These are phyloP conservation scores for Nothoprocta pentlandii DNA, from an alignment of 2,113 vertebrate genomes.

Conservation along the genomic window DNA sequence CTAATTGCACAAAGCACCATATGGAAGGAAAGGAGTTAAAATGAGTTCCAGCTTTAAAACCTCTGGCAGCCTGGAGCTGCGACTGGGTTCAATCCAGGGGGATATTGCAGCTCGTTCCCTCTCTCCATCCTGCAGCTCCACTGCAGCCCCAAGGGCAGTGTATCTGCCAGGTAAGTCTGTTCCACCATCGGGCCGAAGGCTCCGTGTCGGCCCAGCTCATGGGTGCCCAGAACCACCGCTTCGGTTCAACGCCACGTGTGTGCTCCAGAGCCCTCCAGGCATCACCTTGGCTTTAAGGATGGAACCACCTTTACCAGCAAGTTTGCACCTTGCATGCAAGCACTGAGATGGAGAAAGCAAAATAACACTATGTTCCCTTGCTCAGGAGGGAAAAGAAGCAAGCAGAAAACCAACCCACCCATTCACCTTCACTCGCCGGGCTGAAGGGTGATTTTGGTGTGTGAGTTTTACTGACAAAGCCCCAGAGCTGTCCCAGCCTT, in stretches of 20 bases:
- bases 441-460: neutral
- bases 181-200: rapidly evolving
- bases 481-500: neutral
- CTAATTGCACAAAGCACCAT: neutral
- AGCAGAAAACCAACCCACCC: neutral
- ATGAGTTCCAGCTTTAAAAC: neutral
- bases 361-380: neutral
- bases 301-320: neutral
- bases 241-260: rapidly evolving
- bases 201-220: neutral
- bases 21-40: neutral
- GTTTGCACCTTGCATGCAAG: neutral
- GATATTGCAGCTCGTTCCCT: neutral
- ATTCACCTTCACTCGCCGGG: rapidly evolving
- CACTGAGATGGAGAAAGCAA: neutral
- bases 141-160: rapidly evolving
- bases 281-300: rapidly evolving
- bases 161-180: rapidly evolving
- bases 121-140: neutral
- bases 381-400: rapidly evolving
- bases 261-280: neutral
- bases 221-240: rapidly evolving
- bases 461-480: neutral
- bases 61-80: neutral
- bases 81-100: neutral